A percentile compares a stretch with the other conserved stretches of the same genome.
These are phyloP conservation scores for Parotocinclus haroldoi DNA, from an alignment of 2,797 vertebrate species.

Conservation along the genomic window DNA sequence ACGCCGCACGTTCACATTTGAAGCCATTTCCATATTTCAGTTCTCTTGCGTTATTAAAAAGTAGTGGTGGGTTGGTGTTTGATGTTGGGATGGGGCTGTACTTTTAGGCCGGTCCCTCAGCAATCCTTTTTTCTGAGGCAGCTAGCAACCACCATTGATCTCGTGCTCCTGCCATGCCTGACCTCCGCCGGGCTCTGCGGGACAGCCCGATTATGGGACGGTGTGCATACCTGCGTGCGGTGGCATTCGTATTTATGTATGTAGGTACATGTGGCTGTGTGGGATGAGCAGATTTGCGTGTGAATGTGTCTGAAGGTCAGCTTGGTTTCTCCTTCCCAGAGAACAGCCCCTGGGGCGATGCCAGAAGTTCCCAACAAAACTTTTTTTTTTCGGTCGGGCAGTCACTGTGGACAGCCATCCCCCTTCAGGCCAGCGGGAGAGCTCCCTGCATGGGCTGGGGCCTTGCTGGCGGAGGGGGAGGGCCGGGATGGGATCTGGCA, in stretches of 20 bases:
- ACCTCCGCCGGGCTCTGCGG: constrained; percentile 76
- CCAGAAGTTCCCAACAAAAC: constrained; percentile 64
- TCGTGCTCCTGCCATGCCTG: constrained; percentile 76
- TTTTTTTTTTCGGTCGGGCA: constrained; percentile 45
- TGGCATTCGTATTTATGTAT: constrained; percentile 41
- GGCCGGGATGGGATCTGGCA: constrained; percentile 75
- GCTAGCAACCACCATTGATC: constrained; percentile 86
- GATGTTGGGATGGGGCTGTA: constrained; percentile 81
- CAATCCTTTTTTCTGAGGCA: constrained; percentile 84
- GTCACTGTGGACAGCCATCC: constrained; percentile 58
- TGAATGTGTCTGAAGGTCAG: constrained; percentile 66
- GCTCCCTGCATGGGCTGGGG: constrained; percentile 66
- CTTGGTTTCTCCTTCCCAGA: constrained; percentile 63
- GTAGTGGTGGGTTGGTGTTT: constrained; percentile 64
- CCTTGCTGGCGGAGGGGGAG: constrained; percentile 69
- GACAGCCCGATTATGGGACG: constrained; percentile 68
- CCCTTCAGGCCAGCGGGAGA: constrained; percentile 59
- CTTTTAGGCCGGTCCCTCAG: constrained; percentile 79
- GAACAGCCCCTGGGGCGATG: constrained; percentile 68
- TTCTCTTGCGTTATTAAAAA: constrained; percentile 62
- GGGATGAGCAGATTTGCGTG: constrained; percentile 28
- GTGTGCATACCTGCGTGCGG: constrained; percentile 12
- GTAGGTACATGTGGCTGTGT: constrained; percentile 64
- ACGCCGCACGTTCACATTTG: constrained; percentile 39
- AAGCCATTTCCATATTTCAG: constrained; percentile 76